phyloP scores from a whole-genome alignment of 2,113 vertebrate genomes.

The Myrmecophaga tridactyla region DNA sequence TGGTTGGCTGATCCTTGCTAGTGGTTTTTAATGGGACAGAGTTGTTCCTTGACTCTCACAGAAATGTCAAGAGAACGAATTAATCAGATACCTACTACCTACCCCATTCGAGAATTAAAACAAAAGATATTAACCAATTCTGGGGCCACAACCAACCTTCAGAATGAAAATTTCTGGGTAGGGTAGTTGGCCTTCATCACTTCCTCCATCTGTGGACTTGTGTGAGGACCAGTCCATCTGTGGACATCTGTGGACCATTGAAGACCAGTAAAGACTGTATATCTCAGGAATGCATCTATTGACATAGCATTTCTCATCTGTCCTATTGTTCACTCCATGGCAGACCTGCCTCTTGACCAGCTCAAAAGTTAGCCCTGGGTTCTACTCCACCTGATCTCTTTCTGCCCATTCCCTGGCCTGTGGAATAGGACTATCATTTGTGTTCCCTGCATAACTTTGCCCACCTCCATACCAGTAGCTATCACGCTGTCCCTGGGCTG shows the following conservation, averaged over 20 bases:
- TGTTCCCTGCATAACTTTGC: neutral
- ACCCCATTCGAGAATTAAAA: neutral
- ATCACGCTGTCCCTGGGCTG: too few species aligned
- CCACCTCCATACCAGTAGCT: too few species aligned
- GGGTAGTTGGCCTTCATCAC: too few species aligned
- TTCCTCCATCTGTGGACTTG: neutral
- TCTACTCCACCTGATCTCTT: neutral
- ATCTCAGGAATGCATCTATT: neutral
- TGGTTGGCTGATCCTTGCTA: neutral
- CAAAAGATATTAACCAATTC: neutral
- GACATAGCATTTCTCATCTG: neutral
- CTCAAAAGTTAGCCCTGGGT: neutral
- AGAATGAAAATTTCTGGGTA: neutral
- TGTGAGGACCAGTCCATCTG: fast-evolving
- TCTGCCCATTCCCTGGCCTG: neutral
- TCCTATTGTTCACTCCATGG: neutral
- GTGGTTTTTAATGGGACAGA: neutral
- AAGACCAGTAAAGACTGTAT: fast-evolving
- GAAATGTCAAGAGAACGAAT: neutral
- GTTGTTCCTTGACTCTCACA: neutral
- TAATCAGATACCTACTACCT: neutral
- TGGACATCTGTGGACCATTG: fast-evolving
- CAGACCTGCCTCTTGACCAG: neutral
- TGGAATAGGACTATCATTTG: neutral
- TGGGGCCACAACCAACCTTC: neutral